A percentile compares a stretch with the other conserved stretches of the same genome.
These are phyloP conservation scores for Euclidia mi DNA, from an alignment of 2,888 invertebrate species.

Conservation along the genomic window DNA sequence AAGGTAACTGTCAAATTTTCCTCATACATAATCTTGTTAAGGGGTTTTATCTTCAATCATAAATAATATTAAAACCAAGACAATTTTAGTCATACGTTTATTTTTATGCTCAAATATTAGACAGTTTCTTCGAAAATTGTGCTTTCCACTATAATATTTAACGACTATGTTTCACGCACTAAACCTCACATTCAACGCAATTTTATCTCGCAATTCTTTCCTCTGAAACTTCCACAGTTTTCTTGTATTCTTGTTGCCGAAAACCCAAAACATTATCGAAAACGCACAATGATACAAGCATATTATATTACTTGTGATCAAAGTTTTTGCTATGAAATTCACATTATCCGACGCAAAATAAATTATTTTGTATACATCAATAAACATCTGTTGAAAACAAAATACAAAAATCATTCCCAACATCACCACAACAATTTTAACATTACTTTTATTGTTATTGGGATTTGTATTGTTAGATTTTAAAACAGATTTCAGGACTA, in stretches of 20 bases:
- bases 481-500: constrained; percentile 69
- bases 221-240: constrained; percentile 67
- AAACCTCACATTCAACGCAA: constrained; percentile 22
- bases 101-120: neutral
- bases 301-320: constrained; percentile 58
- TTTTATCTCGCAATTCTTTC: constrained; percentile 28
- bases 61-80: neutral
- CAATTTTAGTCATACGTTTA: neutral
- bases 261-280: constrained; percentile 80
- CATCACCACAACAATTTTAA: constrained; percentile 74
- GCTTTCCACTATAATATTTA: too few species aligned
- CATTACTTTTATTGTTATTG: constrained; percentile 52
- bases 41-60: neutral
- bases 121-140: neutral
- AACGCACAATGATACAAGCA: constrained; percentile 76
- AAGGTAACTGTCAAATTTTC: neutral
- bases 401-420: constrained; percentile 74
- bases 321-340: constrained; percentile 29
- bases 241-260: constrained; percentile 78
- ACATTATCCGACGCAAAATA: constrained; percentile 47
- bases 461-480: constrained; percentile 62
- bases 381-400: constrained; percentile 75
- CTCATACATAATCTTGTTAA: neutral
- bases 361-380: constrained; percentile 71
- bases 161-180: too few species aligned